A percentile compares a stretch with the other conserved stretches of the same genome.
phyloP scores from a whole-genome alignment of 2,113 vertebrate genomes.

The Cranoglanis bouderius region DNA sequence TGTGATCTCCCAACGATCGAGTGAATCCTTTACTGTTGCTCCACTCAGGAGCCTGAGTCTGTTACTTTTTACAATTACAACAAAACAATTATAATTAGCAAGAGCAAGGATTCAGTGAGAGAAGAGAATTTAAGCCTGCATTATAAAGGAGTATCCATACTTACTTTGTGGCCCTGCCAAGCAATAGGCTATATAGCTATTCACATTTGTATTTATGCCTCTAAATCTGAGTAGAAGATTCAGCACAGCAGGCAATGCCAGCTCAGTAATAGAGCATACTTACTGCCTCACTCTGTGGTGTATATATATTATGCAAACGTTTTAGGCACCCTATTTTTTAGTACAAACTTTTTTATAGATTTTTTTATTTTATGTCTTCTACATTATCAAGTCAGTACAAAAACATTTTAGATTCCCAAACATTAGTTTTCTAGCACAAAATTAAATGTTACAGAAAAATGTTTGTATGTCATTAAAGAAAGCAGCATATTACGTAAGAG shows the following conservation, averaged over 20 bases:
- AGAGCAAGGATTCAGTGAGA: neutral
- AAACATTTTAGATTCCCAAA: no score
- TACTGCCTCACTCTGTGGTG: neutral
- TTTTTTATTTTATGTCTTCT: no score
- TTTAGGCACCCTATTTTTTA: no score
- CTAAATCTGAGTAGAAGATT: neutral
- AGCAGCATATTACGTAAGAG: no score
- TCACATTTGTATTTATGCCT: neutral
- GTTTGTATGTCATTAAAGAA: no score
- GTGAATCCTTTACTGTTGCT: neutral
- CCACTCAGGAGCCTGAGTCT: neutral
- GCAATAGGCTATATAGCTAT: neutral
- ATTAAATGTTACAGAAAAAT: no score
- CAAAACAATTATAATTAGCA: neutral
- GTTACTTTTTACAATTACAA: neutral
- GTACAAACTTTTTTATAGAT: no score
- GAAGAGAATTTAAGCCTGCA: neutral
- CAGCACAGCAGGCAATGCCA: neutral
- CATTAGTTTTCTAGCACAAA: no score
- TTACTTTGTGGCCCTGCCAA: neutral
- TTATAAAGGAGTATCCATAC: neutral
- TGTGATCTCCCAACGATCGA: neutral
- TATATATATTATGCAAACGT: no score
- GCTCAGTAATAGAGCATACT: neutral
- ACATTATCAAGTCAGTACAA: no score